phyloP scores from a whole-genome alignment of 2,113 vertebrate species.

The Bubo blakistoni region DNA sequence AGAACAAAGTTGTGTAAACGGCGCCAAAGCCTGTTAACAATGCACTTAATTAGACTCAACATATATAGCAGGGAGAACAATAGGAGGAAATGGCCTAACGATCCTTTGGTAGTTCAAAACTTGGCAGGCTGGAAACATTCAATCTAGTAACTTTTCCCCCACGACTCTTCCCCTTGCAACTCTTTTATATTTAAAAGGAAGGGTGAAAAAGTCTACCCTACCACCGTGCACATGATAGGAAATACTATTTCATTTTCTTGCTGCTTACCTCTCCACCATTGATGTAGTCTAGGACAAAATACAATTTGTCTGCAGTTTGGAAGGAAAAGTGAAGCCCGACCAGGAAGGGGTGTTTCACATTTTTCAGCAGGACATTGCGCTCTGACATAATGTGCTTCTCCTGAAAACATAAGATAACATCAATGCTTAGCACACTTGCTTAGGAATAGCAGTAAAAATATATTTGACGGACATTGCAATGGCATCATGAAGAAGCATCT shows the following conservation, averaged over 20 bases:
- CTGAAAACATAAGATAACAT: conserved; percentile 63
- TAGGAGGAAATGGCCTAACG: conserved; percentile 67
- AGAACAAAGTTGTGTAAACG: conserved; percentile 23
- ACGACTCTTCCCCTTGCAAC: conserved; percentile 64
- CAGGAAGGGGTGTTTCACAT: conserved; percentile 97
- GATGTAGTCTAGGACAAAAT: conserved; percentile 97
- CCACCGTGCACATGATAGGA: conserved; percentile 61
- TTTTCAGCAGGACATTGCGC: conserved; percentile 94
- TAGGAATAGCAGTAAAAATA: neutral
- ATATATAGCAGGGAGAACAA: conserved; percentile 65
- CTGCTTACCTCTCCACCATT: conserved; percentile 95
- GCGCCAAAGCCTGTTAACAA: conserved; percentile 53
- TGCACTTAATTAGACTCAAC: conserved; percentile 62
- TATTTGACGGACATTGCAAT: neutral
- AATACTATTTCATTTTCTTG: neutral
- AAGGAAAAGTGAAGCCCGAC: conserved; percentile 98
- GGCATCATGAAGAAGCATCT: neutral
- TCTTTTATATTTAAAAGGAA: conserved; percentile 62
- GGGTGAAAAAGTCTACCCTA: conserved; percentile 23
- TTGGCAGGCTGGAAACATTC: conserved; percentile 59
- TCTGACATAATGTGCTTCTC: conserved; percentile 99
- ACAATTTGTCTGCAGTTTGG: conserved; percentile 95
- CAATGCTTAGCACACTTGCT: neutral
- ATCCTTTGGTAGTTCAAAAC: conserved; percentile 40
- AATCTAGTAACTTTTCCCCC: conserved; percentile 66